phyloP scores from a whole-genome alignment of 2,113 vertebrate genomes.

The Ifrita kowaldi region DNA sequence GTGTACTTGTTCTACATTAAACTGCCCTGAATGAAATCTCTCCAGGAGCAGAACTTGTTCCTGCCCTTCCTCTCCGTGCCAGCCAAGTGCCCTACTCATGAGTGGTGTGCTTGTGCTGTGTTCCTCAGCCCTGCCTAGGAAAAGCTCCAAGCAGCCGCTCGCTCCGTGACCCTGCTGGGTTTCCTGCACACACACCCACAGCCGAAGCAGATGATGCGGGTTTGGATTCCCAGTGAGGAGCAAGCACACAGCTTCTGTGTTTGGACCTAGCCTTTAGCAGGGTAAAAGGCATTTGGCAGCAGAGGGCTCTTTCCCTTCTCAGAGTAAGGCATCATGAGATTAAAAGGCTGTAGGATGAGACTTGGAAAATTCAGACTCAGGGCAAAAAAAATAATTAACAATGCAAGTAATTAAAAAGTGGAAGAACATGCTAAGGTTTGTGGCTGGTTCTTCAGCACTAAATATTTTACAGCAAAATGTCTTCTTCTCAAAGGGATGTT shows the following conservation, averaged over 20 bases:
- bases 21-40: neutral
- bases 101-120: accelerated
- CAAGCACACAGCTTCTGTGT: neutral
- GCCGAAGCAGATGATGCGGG: accelerated
- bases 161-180: neutral
- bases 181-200: accelerated
- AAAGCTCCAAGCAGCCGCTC: neutral
- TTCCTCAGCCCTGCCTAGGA: neutral
- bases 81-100: neutral
- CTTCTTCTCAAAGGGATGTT: neutral
- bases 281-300: neutral
- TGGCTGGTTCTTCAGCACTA: neutral
- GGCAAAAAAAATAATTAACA: neutral
- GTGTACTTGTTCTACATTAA: neutral
- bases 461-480: neutral
- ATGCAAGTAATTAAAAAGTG: neutral
- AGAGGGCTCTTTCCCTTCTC: neutral
- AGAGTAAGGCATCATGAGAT: neutral
- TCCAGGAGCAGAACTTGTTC: neutral
- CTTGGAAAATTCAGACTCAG: neutral
- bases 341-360: neutral
- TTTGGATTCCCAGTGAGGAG: neutral
- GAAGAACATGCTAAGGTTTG: neutral
- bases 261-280: neutral
- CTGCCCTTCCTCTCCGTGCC: neutral